Conservation (phyloP, 2,888 invertebrate species). For the Pteria penguin region DNA sequence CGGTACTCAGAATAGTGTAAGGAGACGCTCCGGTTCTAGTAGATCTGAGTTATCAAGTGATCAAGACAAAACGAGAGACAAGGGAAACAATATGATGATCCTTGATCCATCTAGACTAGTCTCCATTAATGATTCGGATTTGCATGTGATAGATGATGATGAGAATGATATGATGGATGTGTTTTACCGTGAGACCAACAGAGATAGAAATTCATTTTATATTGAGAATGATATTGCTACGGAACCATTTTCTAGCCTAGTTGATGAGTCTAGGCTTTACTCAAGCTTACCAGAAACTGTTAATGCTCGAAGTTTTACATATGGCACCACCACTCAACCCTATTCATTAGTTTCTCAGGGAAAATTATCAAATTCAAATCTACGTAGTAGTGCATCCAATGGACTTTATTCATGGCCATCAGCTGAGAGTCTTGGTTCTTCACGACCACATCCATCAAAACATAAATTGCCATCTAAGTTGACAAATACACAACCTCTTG, state of each 20-base stretch:
- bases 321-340: too few relatives aligned
- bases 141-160: background rate
- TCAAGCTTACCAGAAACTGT: background rate
- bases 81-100: constrained; percentile 6
- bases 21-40: background rate
- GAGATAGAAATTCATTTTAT: background rate
- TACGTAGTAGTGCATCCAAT: background rate
- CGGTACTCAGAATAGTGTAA: background rate
- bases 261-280: background rate
- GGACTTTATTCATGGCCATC: constrained; percentile 8
- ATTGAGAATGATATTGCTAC: background rate
- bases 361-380: background rate
- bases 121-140: background rate
- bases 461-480: constrained; percentile 7
- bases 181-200: background rate
- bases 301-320: too few relatives aligned
- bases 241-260: background rate
- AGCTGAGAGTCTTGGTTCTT: constrained; percentile 16
- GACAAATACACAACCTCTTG: constrained; percentile 8
- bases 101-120: constrained; percentile 20
- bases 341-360: background rate
- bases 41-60: background rate
- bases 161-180: background rate
- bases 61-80: background rate
- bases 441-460: constrained; percentile 17